A percentile compares a stretch with the other conserved stretches of the same genome.
Evolutionary conservation across 2,888 invertebrate genomes (phyloP).

Genomic region (Thymelicus sylvestris): DNA sequence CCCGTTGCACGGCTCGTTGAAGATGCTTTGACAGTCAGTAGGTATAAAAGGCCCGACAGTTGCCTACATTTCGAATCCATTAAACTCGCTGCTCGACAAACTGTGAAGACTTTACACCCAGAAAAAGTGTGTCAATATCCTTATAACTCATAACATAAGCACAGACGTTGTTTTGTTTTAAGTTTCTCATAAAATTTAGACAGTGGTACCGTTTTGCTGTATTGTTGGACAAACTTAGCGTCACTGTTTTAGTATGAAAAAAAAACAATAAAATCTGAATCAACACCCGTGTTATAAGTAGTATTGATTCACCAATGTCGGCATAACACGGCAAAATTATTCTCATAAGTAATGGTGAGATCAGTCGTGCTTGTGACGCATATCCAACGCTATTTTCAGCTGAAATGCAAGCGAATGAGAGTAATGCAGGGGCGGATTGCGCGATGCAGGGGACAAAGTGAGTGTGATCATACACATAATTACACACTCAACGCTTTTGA

Average conservation of each 20-base stretch:
- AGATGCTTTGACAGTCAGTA: conserved; percentile 20
- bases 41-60: conserved; percentile 26
- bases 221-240: too few species aligned
- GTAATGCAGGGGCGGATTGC: conserved; percentile 32
- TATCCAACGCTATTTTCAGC: conserved; percentile 47
- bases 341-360: conserved; percentile 41
- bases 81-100: conserved; percentile 33
- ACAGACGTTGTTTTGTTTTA: conserved; percentile 11
- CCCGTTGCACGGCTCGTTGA: conserved; percentile 8
- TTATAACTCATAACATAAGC: conserved; percentile 4
- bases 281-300: background rate
- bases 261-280: background rate
- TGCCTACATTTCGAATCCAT: conserved; percentile 28
- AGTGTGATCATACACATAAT: conserved; percentile 24
- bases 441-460: conserved; percentile 31
- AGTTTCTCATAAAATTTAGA: conserved; percentile 1
- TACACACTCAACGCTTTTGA: background rate
- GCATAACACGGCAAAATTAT: conserved; percentile 37
- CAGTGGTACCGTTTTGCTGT: background rate
- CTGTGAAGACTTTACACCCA: conserved; percentile 27
- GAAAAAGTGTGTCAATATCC: conserved; percentile 35
- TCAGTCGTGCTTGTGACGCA: conserved; percentile 43
- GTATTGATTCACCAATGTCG: conserved; percentile 29
- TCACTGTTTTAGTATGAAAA: too few species aligned
- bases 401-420: conserved; percentile 40